Evolutionary conservation across 2,113 vertebrate genomes (phyloP), one percentile per base, ranked within the genome.

Genomic region (Rhagologus leucostigma): DNA sequence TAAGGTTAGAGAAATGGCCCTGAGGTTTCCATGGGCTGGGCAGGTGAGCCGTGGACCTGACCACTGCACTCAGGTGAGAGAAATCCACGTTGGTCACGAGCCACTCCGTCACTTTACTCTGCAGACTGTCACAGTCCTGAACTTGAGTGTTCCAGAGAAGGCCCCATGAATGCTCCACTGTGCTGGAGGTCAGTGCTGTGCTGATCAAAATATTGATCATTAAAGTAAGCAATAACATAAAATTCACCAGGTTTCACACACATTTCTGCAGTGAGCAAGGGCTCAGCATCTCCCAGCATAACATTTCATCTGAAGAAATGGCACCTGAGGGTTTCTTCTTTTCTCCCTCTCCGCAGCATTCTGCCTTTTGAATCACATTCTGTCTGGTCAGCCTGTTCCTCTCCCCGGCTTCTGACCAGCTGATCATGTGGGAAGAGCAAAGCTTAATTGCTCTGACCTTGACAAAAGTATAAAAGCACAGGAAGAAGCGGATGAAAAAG

Each of bases 381-480:
- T 80, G 30, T 49, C 83, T 84, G 85, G 49, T 42, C 55, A 91
- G 32, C 35, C 49, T 46, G 47, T 32, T 86, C 69, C 23, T 84
- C 68, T 74, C 57, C 65, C 47, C 77, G 92, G 59, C 18, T 90
- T 63, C 52, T 4, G 6, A 50, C 44, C 52, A 76, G 53, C 64
- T 70, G 56, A 76, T 89, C 10, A 18, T 62, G 52, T 35, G 7
- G 4, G 37, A 69, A 93, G 37, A 65, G 41, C 17, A 79, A 87
- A 79, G 20, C 13, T 89, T 87, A 78, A 93, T 94, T 82, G 47
- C 23, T 74, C 75, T 91, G 87, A 93, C 73, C 56, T 96, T 89
- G 62, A 55, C 24, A 83, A 44, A 82, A 52, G 16, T 37, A 33
- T 20, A 84, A 89, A 89, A 47, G 63, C 50, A 33, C 33, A 52